A percentile compares a stretch with the other conserved stretches of the same genome.
Conservation (phyloP, 1,140 invertebrate genomes). For the Bombyx mori region DNA sequence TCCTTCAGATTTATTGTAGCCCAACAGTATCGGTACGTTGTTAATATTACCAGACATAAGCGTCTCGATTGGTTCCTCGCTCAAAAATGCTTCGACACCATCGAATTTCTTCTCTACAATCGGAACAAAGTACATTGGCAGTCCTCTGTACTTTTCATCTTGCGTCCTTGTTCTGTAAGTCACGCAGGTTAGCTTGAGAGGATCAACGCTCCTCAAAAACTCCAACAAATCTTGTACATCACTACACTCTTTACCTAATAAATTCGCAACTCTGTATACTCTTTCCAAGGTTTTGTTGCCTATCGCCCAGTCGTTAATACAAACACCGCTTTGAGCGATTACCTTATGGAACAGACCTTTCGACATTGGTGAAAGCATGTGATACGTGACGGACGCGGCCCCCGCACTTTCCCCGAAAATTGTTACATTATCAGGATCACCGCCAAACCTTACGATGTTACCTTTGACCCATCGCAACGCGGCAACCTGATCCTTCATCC, state of each 20-base stretch:
- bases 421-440: constrained; percentile 79
- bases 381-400: constrained; percentile 76
- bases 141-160: constrained; percentile 47
- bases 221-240: constrained; percentile 52
- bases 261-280: constrained; percentile 52
- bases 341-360: constrained; percentile 71
- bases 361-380: constrained; percentile 79
- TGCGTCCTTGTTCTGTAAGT: constrained; percentile 32
- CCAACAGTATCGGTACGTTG: constrained; percentile 74
- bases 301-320: constrained; percentile 70
- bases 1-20: constrained; percentile 74
- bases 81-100: constrained; percentile 48
- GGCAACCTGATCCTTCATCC: constrained; percentile 77
- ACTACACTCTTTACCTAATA: constrained; percentile 57
- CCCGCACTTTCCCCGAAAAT: constrained; percentile 84
- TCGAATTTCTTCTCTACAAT: constrained; percentile 60
- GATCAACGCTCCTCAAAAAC: constrained; percentile 62
- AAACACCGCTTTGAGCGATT: constrained; percentile 77
- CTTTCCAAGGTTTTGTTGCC: constrained; percentile 33
- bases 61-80: constrained; percentile 45
- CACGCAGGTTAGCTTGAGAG: constrained; percentile 41
- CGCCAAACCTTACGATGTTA: constrained; percentile 76
- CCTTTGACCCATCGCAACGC: constrained; percentile 56
- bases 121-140: constrained; percentile 59
- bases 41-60: constrained; percentile 53